These are phyloP conservation scores for Argopecten irradians DNA, from an alignment of 1,140 invertebrate species.

Conservation along the genomic window DNA sequence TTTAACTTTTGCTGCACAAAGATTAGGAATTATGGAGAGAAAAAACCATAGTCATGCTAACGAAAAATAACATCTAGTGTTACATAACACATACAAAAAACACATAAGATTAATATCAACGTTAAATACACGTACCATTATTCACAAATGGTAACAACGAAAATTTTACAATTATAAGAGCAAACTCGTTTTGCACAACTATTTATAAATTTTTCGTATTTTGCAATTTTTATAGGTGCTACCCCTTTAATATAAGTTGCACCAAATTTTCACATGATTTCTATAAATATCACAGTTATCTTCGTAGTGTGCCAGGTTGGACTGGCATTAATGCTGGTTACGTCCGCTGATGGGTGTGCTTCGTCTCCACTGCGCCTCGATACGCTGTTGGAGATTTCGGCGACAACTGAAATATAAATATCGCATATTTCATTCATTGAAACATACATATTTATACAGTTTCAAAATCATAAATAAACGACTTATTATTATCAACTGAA, in stretches of 20 bases:
- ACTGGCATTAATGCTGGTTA: constrained; percentile 12
- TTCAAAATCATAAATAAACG: no score
- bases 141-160: not conserved
- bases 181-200: not conserved
- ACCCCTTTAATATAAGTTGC: not conserved
- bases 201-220: constrained; percentile 12
- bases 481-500: no score
- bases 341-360: constrained; percentile 9
- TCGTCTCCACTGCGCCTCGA: not conserved
- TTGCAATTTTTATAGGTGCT: constrained; percentile 3
- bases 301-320: not conserved
- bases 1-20: not conserved
- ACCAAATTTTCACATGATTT: constrained; percentile 1
- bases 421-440: no score
- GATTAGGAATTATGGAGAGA: not conserved
- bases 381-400: not conserved
- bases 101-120: not conserved
- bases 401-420: not conserved
- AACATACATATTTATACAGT: no score
- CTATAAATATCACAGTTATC: not conserved
- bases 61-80: not conserved
- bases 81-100: not conserved
- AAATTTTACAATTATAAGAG: not conserved
- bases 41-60: not conserved
- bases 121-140: not conserved